Base-by-base conservation (phyloP, 2,888 invertebrate species). In the Chrysolina haemoptera region DNA sequence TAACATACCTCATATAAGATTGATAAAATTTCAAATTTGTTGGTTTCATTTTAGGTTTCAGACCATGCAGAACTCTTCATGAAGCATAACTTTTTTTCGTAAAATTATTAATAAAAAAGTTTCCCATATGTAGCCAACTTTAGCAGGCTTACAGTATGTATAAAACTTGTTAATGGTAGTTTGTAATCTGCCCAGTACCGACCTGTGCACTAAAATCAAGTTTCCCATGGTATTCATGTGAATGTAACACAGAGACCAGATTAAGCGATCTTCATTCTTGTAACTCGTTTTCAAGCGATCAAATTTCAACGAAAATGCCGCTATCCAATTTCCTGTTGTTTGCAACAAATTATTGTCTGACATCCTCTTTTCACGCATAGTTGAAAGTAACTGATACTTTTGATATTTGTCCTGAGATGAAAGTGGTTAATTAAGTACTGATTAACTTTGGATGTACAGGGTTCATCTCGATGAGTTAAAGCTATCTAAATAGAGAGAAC, bases 321-420 rank as follows among this genome's bases (percentile, higher is more conserved):
- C 67, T 53, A 27, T 43, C 55, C 35, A 20, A 67, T 67, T 67
- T 67, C 67, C 67, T 67, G 67, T 67, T 53, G 67, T 67, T 41
- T 27, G 53, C 67, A 35, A 67, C 67, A 53, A 67, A 67, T 53
- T 53, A 67, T 50, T 41, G 53, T 53, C 16, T 67, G 67, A 67
- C 67, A 53, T 55, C 41, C 67, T 48, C 16, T 22, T 67, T 67
- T 67, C 67, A 67, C 67, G 67, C 67, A 53, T 67, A 53, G 67
- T 53, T 53, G 40, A 22, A 67, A 67, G 55, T 53, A 67, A 67
- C 35, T 43, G 67, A 55, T 53, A 67, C 67, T 67, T 67, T n/a
- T 67, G 27, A 67, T 40, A 18, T 53, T 67, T 55, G 40, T 53
- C 35, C 14, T 27, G 14, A 9, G 8, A 59, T 59, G 59, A 59